Conservation (phyloP, 1,140 invertebrate genomes). For the Mylabris phalerata region DNA sequence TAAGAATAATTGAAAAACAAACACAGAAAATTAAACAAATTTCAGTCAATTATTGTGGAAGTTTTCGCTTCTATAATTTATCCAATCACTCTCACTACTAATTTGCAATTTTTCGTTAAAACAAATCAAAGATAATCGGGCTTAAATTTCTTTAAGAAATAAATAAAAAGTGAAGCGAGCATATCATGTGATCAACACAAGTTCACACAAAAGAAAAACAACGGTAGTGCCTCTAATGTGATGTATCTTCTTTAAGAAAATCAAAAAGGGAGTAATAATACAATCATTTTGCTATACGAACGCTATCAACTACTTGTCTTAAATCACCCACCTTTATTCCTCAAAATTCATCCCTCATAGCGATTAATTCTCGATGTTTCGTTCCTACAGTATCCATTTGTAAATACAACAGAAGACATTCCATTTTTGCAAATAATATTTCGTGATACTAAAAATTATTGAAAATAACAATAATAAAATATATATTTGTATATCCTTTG, state of each 20-base stretch:
- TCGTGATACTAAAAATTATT: constrained; percentile 13
- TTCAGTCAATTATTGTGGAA: neutral
- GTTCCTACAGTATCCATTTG: neutral
- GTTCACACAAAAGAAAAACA: too few species aligned
- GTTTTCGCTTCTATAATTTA: neutral
- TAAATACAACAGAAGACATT: constrained; percentile 10
- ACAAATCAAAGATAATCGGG: constrained; percentile 2
- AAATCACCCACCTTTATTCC: too few species aligned
- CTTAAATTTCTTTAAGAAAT: constrained; percentile 6
- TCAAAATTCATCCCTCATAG: too few species aligned
- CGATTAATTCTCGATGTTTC: too few species aligned
- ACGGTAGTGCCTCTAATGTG: constrained; percentile 33
- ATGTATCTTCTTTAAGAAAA: constrained; percentile 18
- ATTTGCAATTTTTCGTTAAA: constrained; percentile 1
- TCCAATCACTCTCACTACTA: neutral
- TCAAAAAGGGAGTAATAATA: neutral
- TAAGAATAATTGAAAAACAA: neutral
- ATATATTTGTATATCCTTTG: constrained; percentile 21
- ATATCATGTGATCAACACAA: constrained; percentile 33
- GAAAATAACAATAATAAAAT: too few species aligned
- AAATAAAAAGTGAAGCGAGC: constrained; percentile 19
- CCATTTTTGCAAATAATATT: constrained; percentile 13
- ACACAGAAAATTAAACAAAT: constrained; percentile 1
- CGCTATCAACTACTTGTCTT: neutral
- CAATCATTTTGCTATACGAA: constrained; percentile 15